Base-by-base conservation (phyloP, 2,888 invertebrate species). In the Alitta virens region DNA sequence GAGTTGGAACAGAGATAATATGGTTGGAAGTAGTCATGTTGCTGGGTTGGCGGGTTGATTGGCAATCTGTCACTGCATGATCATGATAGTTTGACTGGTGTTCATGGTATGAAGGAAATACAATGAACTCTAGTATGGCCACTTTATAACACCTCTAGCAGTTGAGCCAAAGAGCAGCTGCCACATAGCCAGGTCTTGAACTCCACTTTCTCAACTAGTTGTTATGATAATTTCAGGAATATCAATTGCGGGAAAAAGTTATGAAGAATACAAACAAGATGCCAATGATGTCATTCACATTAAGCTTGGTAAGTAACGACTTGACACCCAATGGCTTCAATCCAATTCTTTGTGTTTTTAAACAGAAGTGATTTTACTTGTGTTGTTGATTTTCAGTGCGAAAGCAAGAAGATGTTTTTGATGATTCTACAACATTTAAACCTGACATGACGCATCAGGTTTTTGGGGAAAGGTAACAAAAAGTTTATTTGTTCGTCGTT, bases 401-500 rank as follows among this genome's bases (percentile, higher is more conserved):
- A 43, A 64, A 73, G 2, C 74, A 74, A 26, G 63, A 68, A 1
- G 81, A 81, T 63, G 24, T 80, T 0, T 68, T 72, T 46, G 74
- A 76, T 68, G 74, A 78, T 21, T 66, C 64, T 24, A 69, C 63
- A 3, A 66, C 61, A 2, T 82, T 82, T 66, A 67, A 71, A 24
- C 80, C 82, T 18, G 80, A 80, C 23, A 80, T 81, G 80, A 73
- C 76, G 9, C 82, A 82, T 67, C 82, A 82, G 65, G 55, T 81
- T 12, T 82, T 81, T 75, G 82, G 81, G 52, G 79, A 80, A 58
- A 76, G 77, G 80, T 80, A 69, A 71, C 75, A n/a, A n/a, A n/a
- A n/a, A n/a, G n/a, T n/a, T n/a, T n/a, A n/a, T n/a, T n/a, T n/a
- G n/a, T 40, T 16, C 42, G 12, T 40, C 12, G 42, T 40, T 12